Evolutionary conservation across 2,888 invertebrate genomes (phyloP).

Genomic region (Nowickia ferox): DNA sequence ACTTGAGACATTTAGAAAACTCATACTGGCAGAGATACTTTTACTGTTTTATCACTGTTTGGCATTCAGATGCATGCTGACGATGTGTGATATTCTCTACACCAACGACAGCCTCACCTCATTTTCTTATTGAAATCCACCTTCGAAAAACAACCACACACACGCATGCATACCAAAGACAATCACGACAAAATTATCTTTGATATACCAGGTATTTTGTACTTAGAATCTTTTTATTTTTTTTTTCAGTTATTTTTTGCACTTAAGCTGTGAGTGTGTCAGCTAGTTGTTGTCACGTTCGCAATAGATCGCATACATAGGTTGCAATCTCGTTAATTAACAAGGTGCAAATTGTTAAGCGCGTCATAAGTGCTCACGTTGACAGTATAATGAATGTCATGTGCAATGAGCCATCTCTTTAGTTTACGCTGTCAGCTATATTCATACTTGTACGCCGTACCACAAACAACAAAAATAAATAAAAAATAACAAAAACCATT

Average conservation of each 20-base stretch:
- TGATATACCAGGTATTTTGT: slow-evolving; percentile 42
- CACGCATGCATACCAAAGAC: background rate
- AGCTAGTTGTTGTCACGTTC: slow-evolving; percentile 77
- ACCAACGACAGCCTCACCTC: slow-evolving; percentile 23
- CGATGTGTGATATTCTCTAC: slow-evolving; percentile 31
- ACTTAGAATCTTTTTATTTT: slow-evolving; percentile 36
- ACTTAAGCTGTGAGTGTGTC: slow-evolving; percentile 21
- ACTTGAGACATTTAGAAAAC: slow-evolving; percentile 68
- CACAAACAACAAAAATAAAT: slow-evolving; percentile 20
- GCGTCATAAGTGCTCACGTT: slow-evolving; percentile 79
- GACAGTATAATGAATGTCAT: slow-evolving; percentile 80
- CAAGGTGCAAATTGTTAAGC: slow-evolving; percentile 82
- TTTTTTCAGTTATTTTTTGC: too few species aligned
- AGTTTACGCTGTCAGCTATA: slow-evolving; percentile 66
- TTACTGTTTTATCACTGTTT: slow-evolving; percentile 31
- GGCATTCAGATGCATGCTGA: slow-evolving; percentile 1
- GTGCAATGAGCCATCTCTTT: slow-evolving; percentile 69
- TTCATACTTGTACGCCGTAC: slow-evolving; percentile 50
- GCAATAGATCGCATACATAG: slow-evolving; percentile 78
- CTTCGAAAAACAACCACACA: slow-evolving; percentile 5
- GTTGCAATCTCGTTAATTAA: slow-evolving; percentile 81
- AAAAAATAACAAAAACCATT: slow-evolving; percentile 25
- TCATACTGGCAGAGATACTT: slow-evolving; percentile 33
- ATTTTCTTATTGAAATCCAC: slow-evolving; percentile 32
- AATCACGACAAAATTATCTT: slow-evolving; percentile 36